A percentile compares a stretch with the other conserved stretches of the same genome.
These are phyloP conservation scores for Papilio xuthus DNA, from an alignment of 1,140 invertebrate genomes.

Conservation along the genomic window DNA sequence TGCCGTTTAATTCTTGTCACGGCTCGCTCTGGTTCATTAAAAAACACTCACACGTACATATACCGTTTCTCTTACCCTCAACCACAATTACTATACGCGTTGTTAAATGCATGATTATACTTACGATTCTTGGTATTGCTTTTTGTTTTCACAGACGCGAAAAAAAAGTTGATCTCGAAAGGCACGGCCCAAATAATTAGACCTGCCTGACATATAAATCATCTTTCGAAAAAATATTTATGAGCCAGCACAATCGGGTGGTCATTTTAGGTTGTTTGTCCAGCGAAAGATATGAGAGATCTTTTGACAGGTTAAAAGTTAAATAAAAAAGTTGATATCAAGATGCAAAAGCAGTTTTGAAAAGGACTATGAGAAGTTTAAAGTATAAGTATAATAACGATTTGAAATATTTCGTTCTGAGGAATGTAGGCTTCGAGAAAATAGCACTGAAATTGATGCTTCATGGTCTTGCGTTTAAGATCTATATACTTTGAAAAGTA, in stretches of 20 bases:
- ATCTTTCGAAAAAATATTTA: slow-evolving; percentile 73
- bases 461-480: neutral
- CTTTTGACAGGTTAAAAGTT: slow-evolving; percentile 11
- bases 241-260: slow-evolving; percentile 66
- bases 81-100: slow-evolving; percentile 35
- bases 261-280: slow-evolving; percentile 46
- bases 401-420: neutral
- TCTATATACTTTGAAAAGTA: neutral
- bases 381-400: too few relatives aligned
- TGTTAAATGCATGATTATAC: slow-evolving; percentile 39
- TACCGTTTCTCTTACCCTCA: slow-evolving; percentile 29
- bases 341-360: neutral
- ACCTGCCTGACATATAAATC: slow-evolving; percentile 69
- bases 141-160: slow-evolving; percentile 38
- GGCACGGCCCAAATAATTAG: slow-evolving; percentile 74
- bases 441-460: neutral
- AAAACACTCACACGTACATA: slow-evolving; percentile 25
- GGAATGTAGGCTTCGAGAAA: neutral
- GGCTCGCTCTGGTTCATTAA: slow-evolving; percentile 35
- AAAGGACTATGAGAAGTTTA: neutral
- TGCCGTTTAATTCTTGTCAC: slow-evolving; percentile 33
- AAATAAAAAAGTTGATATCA: neutral
- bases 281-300: slow-evolving; percentile 36
- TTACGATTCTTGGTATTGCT: slow-evolving; percentile 32
- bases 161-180: slow-evolving; percentile 66